phyloP scores from a whole-genome alignment of 2,797 vertebrate genomes.

The Bradypus variegatus region DNA sequence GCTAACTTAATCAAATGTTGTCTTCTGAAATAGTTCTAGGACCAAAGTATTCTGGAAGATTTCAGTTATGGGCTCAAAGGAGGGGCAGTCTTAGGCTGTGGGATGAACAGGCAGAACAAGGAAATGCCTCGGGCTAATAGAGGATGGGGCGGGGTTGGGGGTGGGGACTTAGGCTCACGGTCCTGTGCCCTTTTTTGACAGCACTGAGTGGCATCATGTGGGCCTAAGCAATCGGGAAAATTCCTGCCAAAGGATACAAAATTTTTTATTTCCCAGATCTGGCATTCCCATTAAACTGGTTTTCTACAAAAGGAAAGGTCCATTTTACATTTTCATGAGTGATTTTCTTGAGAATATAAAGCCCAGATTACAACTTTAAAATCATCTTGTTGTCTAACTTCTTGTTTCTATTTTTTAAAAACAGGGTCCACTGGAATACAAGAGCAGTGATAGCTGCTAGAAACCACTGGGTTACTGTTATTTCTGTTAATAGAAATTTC shows the following conservation, averaged over 20 bases:
- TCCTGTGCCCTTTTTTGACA: background rate
- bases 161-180: background rate
- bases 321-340: background rate
- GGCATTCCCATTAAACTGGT: background rate
- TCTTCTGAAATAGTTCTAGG: background rate
- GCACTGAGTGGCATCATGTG: too few species aligned
- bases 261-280: background rate
- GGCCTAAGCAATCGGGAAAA: background rate
- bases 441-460: background rate
- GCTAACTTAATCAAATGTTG: background rate
- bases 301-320: background rate
- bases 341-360: background rate
- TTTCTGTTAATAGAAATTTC: background rate
- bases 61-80: background rate
- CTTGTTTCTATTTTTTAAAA: background rate
- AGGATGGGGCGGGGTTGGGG: background rate
- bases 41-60: background rate
- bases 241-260: background rate
- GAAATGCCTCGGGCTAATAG: background rate
- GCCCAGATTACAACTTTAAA: background rate
- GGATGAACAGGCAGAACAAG: background rate
- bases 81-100: background rate
- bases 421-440: background rate
- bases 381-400: background rate
- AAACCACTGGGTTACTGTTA: background rate